Evolutionary conservation across 2,888 invertebrate genomes (phyloP), one percentile per base, ranked within the genome.

Genomic region (Tupiocoris notatus): DNA sequence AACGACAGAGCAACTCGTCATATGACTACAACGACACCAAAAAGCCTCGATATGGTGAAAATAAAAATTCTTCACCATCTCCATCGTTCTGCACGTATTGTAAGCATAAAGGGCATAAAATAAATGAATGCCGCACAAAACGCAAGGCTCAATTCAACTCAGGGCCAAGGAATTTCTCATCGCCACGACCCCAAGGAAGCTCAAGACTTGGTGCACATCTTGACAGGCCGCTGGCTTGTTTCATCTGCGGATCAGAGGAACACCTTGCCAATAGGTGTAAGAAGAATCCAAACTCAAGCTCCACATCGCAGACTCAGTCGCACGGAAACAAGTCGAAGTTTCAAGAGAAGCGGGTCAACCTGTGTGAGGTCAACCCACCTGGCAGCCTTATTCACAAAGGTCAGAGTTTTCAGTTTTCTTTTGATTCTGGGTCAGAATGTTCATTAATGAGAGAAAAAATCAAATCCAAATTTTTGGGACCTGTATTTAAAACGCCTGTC

Each of bases 341-440:
- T 22, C 17, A 61, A 7, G 73, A 73, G 21, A 61, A 54, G 2
- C 25, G 61, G 17, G 73, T 63, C 7, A 20, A 73, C 73, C 17
- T 63, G 18, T 73, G 73, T 12, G 62, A 39, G 25, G 73, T 54
- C 62, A 62, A 63, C 18, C 73, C 73, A 20, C 54, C 63, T 54
- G 63, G 73, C 1, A 21, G 1, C 22, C 58, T 65, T 16, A 65
- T 23, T 9, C 65, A 65, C 21, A 64, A 57, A 1, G 65, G 75
- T 75, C 20, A 75, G 23, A 2, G 23, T 24, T 63, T 54, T 16
- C n/a, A 39, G 25, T 73, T 73, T 57, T 7, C 2, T 58, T 68
- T 68, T 68, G 56, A 68, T 18, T 56, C 68, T 20, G 56, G 57
- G 21, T 68, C 56, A 17, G 58, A 58, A 21, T 62, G 73, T 62